Percentiles rank a stretch among this genome's conserved stretches.
phyloP scores from a whole-genome alignment of 2,113 vertebrate genomes.

The Nematolebias whitei region DNA sequence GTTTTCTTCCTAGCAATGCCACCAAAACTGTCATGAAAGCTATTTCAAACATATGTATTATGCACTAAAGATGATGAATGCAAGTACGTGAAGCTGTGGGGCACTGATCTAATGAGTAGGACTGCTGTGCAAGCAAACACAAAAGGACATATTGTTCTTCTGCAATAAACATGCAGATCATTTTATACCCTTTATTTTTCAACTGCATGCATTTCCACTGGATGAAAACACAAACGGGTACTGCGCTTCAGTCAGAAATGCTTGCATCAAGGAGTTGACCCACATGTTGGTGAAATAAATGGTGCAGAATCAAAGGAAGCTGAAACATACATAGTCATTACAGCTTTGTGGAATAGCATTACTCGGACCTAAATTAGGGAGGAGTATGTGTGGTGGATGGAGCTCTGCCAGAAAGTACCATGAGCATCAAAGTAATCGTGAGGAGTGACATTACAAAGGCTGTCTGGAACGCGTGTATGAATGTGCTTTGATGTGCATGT shows the following conservation, averaged over 20 bases:
- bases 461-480: background rate
- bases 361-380: background rate
- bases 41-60: background rate
- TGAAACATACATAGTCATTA: background rate
- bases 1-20: background rate
- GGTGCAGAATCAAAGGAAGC: background rate
- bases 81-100: background rate
- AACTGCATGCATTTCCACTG: background rate
- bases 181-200: conserved; percentile 7
- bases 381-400: background rate
- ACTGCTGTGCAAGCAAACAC: background rate
- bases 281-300: background rate
- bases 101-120: background rate
- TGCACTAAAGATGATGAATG: background rate
- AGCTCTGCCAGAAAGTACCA: background rate
- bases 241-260: conserved; percentile 5
- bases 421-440: background rate
- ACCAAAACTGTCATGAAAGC: background rate
- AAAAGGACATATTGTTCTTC: background rate
- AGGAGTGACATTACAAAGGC: conserved; percentile 5
- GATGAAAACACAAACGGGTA: conserved; percentile 6
- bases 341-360: conserved; percentile 1
- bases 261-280: conserved; percentile 2
- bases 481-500: background rate
- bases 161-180: background rate